Conservation (phyloP, 2,797 vertebrate genomes). For the Chaetophractus vellerosus region DNA sequence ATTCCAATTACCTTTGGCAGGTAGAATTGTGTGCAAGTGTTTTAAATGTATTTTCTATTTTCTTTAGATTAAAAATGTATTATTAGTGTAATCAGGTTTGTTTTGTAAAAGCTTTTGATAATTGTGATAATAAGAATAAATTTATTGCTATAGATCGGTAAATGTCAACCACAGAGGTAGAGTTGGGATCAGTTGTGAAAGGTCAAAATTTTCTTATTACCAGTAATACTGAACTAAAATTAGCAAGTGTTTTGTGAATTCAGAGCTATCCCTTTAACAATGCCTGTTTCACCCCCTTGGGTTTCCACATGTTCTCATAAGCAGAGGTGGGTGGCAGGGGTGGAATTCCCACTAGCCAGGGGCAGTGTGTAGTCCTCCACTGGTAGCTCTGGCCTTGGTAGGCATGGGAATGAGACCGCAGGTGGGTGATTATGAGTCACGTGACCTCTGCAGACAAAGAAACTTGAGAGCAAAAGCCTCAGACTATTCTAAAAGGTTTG, state of each 20-base stretch:
- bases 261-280: neutral
- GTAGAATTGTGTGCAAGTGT: neutral
- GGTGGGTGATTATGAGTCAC: neutral
- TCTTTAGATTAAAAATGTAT: constrained; percentile 20
- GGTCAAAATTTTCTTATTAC: constrained; percentile 58
- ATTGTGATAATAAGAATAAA: constrained; percentile 24
- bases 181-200: constrained; percentile 33
- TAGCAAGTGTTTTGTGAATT: constrained; percentile 46
- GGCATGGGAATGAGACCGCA: neutral
- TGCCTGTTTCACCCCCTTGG: neutral
- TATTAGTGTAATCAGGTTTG: constrained; percentile 1
- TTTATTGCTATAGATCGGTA: constrained; percentile 29
- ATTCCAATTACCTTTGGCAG: neutral
- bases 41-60: constrained; percentile 39
- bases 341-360: neutral
- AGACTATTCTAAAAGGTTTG: neutral
- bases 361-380: no score
- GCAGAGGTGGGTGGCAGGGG: neutral
- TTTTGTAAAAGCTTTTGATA: neutral
- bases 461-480: neutral
- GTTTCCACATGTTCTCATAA: neutral
- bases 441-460: neutral
- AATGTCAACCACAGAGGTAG: neutral
- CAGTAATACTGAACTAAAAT: constrained; percentile 29
- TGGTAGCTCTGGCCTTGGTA: neutral